Evolutionary conservation across 1,140 invertebrate species (phyloP).

Genomic region (Limonius californicus): DNA sequence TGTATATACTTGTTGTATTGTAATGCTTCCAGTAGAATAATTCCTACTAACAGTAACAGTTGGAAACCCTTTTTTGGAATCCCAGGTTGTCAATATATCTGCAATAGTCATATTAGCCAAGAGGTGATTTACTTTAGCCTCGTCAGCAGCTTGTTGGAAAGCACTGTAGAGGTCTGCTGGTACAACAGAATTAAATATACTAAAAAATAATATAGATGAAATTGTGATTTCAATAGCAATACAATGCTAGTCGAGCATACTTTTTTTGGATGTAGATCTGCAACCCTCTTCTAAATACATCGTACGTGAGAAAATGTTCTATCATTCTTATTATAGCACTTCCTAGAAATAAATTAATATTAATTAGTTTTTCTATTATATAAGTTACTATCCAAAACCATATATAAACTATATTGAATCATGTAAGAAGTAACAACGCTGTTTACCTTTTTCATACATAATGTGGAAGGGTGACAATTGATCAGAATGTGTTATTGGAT

Average conservation of each 20-base stretch:
- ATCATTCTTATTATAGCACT: conserved; percentile 1
- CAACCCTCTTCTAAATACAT: neutral
- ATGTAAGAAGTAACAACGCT: too few species aligned
- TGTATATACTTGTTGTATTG: neutral
- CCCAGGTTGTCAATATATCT: conserved; percentile 16
- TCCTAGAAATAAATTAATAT: neutral
- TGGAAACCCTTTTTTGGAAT: conserved; percentile 9
- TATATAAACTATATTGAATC: too few species aligned
- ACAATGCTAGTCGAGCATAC: neutral
- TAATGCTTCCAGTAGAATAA: conserved; percentile 13
- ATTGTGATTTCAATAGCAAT: too few species aligned
- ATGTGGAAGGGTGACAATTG: neutral
- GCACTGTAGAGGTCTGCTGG: conserved; percentile 48
- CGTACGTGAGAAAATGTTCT: neutral
- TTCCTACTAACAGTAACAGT: neutral
- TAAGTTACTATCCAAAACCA: too few species aligned
- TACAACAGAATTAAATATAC: conserved; percentile 45
- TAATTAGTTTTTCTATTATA: neutral
- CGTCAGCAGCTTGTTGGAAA: neutral
- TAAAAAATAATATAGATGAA: conserved; percentile 23
- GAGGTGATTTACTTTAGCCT: neutral
- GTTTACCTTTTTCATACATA: conserved; percentile 6
- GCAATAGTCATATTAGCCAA: neutral
- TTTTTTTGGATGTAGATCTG: neutral
- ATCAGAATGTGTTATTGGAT: neutral